These are phyloP conservation scores for Gyps fulvus DNA, from an alignment of 2,113 vertebrate species.

Conservation along the genomic window DNA sequence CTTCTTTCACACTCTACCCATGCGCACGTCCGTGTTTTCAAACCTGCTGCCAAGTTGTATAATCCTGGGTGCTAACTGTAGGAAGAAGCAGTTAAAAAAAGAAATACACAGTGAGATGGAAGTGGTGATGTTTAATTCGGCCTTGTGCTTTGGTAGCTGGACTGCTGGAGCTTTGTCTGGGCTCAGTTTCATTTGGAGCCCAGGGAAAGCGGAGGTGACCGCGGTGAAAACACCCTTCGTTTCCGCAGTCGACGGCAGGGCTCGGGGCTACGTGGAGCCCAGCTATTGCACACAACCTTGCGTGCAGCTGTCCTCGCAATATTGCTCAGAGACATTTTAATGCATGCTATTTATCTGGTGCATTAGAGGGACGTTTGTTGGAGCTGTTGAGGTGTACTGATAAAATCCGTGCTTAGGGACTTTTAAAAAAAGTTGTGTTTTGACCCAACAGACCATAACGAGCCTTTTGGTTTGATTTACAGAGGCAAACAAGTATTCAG, in stretches of 20 bases:
- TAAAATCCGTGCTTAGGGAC: not conserved
- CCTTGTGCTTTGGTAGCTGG: not conserved
- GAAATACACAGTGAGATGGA: not conserved
- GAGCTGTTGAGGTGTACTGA: not conserved
- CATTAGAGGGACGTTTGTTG: not conserved
- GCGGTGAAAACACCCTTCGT: accelerated
- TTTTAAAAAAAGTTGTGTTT: not conserved
- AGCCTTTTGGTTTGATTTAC: not conserved
- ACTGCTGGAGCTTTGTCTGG: not conserved
- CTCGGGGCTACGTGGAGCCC: accelerated
- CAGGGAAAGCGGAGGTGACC: not conserved
- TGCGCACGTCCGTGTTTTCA: accelerated
- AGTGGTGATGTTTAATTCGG: not conserved
- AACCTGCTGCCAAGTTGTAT: not conserved
- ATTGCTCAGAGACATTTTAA: not conserved
- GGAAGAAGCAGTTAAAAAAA: not conserved
- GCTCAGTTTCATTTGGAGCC: accelerated
- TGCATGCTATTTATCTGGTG: not conserved
- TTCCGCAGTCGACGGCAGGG: not conserved
- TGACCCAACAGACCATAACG: not conserved
- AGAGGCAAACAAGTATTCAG: not conserved
- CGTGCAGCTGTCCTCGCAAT: not conserved
- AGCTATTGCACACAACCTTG: accelerated
- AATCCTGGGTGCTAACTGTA: not conserved
- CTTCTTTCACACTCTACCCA: accelerated